A percentile compares a stretch with the other conserved stretches of the same genome.
These are phyloP conservation scores for Eublepharis macularius DNA, from an alignment of 2,113 vertebrate genomes.

Conservation along the genomic window DNA sequence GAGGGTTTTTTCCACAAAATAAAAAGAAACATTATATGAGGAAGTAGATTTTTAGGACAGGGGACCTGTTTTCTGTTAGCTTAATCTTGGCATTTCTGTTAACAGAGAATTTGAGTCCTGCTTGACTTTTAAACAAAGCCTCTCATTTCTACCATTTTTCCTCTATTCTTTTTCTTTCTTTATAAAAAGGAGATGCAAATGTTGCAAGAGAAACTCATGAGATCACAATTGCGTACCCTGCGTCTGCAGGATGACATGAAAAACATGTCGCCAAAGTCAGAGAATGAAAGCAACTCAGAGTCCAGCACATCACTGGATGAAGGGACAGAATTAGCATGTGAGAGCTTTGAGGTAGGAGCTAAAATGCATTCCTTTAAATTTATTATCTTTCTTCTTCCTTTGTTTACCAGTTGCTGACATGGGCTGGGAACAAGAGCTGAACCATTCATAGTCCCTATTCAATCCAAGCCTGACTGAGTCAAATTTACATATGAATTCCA, in stretches of 20 bases:
- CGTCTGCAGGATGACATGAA: neutral
- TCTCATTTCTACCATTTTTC: neutral
- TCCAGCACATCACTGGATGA: neutral
- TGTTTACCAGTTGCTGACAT: neutral
- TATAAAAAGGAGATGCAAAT: constrained; percentile 8
- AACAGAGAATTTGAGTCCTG: neutral
- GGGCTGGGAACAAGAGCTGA: neutral
- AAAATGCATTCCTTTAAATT: neutral
- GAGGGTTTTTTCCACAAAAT: too few relatives aligned
- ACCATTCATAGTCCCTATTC: too few relatives aligned
- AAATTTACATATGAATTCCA: too few relatives aligned
- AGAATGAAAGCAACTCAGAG: neutral
- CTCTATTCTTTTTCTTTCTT: neutral
- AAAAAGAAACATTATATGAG: neutral
- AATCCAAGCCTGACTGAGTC: too few relatives aligned
- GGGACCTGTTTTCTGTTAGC: neutral
- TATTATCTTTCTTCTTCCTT: neutral
- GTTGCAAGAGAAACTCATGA: constrained; percentile 4
- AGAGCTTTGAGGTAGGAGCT: constrained; percentile 18
- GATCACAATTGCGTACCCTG: neutral
- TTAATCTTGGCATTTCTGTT: neutral
- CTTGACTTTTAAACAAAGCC: neutral
- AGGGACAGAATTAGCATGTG: neutral
- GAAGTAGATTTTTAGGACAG: neutral
- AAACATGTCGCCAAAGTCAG: neutral